A percentile compares a stretch with the other conserved stretches of the same genome.
phyloP scores from a whole-genome alignment of 2,888 invertebrate species.

The Amphimallon solstitiale region DNA sequence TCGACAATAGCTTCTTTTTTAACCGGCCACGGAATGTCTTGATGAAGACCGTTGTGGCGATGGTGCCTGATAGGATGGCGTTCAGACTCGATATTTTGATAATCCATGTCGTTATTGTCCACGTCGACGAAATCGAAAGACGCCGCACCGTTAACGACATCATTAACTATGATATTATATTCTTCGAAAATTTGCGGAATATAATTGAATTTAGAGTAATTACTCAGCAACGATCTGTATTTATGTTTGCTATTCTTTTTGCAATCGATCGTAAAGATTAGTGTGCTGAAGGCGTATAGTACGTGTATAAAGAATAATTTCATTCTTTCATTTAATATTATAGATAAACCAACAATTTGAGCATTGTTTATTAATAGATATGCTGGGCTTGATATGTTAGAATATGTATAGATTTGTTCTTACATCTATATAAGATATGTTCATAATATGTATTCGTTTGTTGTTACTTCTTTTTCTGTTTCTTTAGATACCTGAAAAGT shows the following conservation, averaged over 20 bases:
- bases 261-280: not conserved
- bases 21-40: conserved; percentile 75
- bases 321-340: conserved; percentile 16
- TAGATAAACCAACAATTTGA: too few relatives aligned
- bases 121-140: conserved; percentile 12
- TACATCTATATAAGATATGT: too few relatives aligned
- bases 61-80: conserved; percentile 10
- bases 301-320: conserved; percentile 36
- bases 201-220: conserved; percentile 19
- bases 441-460: too few relatives aligned
- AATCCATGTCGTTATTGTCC: conserved; percentile 21
- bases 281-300: conserved; percentile 9
- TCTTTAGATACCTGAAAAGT: too few relatives aligned
- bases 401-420: too few relatives aligned
- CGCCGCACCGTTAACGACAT: not conserved
- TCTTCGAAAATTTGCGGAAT: conserved; percentile 19
- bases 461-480: too few relatives aligned
- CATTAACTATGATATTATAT: conserved; percentile 5
- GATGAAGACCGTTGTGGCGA: conserved; percentile 29
- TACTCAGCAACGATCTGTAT: conserved; percentile 3
- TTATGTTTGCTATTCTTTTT: conserved; percentile 16
- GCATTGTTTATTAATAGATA: not conserved
- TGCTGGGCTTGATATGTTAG: not conserved
- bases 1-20: conserved; percentile 88
- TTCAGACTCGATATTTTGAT: conserved; percentile 32